Conservation (phyloP, 2,113 vertebrate species). For the Balaeniceps rex region DNA sequence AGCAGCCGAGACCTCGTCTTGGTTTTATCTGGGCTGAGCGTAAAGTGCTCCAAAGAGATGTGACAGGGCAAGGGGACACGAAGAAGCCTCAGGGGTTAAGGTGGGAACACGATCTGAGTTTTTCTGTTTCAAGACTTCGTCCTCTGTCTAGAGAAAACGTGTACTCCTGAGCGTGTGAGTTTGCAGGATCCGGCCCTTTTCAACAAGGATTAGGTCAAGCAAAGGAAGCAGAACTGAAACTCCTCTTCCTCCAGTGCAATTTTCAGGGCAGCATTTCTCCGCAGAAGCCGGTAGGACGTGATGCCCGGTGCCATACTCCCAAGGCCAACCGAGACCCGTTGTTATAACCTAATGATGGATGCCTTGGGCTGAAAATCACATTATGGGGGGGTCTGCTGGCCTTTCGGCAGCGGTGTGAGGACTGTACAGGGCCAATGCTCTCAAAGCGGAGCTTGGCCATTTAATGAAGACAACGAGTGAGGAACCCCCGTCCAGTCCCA, state of each 20-base stretch:
- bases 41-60: accelerated
- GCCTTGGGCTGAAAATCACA: not conserved
- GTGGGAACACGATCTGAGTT: not conserved
- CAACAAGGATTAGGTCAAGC: not conserved
- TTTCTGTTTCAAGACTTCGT: not conserved
- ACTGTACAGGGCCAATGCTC: not conserved
- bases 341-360: accelerated
- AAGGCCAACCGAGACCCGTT: accelerated
- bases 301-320: accelerated
- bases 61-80: not conserved
- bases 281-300: accelerated
- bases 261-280: not conserved
- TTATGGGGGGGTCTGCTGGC: not conserved
- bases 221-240: not conserved
- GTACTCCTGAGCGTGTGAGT: accelerated
- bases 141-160: not conserved
- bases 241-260: not conserved
- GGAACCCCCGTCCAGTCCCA: not conserved
- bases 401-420: accelerated
- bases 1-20: not conserved
- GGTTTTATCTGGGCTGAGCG: not conserved
- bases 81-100: no score
- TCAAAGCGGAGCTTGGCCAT: no score
- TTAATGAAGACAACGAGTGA: accelerated
- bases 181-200: not conserved